Evolutionary conservation across 2,888 invertebrate genomes (phyloP).

Genomic region (Odontocerum albicorne): DNA sequence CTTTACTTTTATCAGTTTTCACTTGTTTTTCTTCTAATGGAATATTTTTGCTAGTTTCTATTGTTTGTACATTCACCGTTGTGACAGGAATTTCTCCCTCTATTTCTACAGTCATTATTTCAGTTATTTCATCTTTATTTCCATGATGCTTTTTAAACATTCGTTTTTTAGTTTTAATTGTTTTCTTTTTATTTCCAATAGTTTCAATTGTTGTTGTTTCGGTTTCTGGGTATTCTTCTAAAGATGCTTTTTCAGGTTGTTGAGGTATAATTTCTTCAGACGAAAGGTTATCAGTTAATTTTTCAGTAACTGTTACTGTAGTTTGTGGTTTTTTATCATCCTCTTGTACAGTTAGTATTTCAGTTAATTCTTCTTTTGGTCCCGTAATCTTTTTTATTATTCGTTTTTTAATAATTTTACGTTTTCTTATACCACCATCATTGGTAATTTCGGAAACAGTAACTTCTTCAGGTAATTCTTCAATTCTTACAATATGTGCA

Average conservation of each 20-base stretch:
- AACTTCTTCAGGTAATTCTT: constrained; percentile 41
- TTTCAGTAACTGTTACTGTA: constrained; percentile 35
- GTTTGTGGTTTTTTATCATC: constrained; percentile 34
- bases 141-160: constrained; percentile 41
- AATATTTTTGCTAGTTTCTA: too few relatives aligned
- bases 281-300: constrained; percentile 43
- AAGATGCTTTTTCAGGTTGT: constrained; percentile 43
- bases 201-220: constrained; percentile 33
- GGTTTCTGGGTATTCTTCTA: constrained; percentile 39
- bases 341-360: constrained; percentile 41
- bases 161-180: constrained; percentile 40
- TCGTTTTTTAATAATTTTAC: constrained; percentile 40
- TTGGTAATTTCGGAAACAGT: constrained; percentile 40
- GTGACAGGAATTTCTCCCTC: constrained; percentile 34
- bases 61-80: constrained; percentile 24
- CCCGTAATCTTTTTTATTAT: constrained; percentile 41
- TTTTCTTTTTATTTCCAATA: constrained; percentile 41
- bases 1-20: too few relatives aligned
- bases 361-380: constrained; percentile 41
- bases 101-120: constrained; percentile 41
- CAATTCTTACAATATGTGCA: neutral
- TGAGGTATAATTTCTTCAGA: constrained; percentile 43
- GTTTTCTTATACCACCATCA: constrained; percentile 40
- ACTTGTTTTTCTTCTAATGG: constrained; percentile 37
- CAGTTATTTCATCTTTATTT: constrained; percentile 41